Base-by-base conservation (phyloP, 1,140 invertebrate genomes). In the Drosophila cardini region DNA sequence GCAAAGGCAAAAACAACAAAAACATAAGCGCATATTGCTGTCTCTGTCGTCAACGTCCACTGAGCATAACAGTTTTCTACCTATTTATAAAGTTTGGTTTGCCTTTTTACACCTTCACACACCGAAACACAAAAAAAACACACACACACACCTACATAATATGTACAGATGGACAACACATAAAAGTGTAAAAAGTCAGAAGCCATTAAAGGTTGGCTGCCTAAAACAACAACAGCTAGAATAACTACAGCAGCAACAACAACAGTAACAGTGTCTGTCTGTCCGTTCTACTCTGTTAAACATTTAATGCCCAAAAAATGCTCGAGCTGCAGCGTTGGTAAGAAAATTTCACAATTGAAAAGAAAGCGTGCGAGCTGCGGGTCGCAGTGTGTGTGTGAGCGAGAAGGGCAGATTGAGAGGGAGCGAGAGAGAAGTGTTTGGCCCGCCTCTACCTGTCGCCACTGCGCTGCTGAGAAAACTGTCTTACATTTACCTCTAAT, bases 51-150 rank as follows among this genome's bases (percentile, higher is more conserved):
- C 75, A 76, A 71, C 69, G 83, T 84, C 80, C 80, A 84, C 85
- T 72, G 77, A 89, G 80, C 84, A 89, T 89, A 89, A 89, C 84
- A 78, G 85, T 89, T 89, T 89, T 89, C 82, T 78, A 80, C 42
- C 57, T 76, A 62, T 70, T 56, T 76, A 68, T 52, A 32, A 56
- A 45, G 58, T 69, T 69, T 80, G 76, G 73, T 80, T 77, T 84
- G 69, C 70, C 76, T 89, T 87, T 85, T 87, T 87, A 80, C 84
- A 87, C 84, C 84, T 84, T 87, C 77, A 83, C 78, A 86, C 78
- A 58, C 38, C 65, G 53, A 78, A 63, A 71, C 60, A 80, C 80
- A 85, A 4, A 64, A 26, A 56, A 4, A 69, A 70, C 46, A 48
- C 18, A 40, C 45, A 48, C 13, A 60, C 74, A 69, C 58, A 46